Evolutionary conservation across 2,113 vertebrate genomes (phyloP).

Genomic region (Eidolon helvum): DNA sequence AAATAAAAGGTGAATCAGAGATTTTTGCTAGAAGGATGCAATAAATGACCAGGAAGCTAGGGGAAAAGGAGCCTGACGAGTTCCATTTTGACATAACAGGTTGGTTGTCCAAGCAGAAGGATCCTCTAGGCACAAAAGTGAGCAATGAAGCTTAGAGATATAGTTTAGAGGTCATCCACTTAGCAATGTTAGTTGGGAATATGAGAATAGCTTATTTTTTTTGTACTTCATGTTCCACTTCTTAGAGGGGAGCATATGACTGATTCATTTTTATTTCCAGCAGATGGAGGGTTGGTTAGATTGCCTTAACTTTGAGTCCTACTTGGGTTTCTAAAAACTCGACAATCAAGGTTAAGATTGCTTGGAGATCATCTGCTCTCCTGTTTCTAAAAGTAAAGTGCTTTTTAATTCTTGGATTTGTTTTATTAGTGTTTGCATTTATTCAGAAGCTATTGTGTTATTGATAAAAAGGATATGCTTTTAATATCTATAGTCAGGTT

Average conservation of each 20-base stretch:
- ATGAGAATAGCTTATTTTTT: neutral
- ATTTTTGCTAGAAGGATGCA: neutral
- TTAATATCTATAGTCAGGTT: neutral
- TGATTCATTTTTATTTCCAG: slow-evolving; percentile 31
- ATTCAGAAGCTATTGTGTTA: neutral
- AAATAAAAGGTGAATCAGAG: neutral
- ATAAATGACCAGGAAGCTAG: neutral
- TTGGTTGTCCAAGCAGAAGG: neutral
- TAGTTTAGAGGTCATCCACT: neutral
- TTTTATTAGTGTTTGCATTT: neutral
- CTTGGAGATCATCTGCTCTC: neutral
- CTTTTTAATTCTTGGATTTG: neutral
- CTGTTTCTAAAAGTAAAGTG: neutral
- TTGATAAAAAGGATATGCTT: neutral
- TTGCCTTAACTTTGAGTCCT: neutral
- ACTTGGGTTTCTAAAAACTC: neutral
- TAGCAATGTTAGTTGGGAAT: neutral
- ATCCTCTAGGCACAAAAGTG: neutral
- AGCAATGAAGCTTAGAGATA: too few relatives aligned
- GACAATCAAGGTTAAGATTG: neutral
- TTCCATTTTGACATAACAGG: neutral
- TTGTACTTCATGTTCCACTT: neutral
- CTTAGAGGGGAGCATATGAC: neutral
- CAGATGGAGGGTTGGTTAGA: slow-evolving; percentile 28
- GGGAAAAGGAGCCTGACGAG: neutral